A percentile compares a stretch with the other conserved stretches of the same genome.
Evolutionary conservation across 2,888 invertebrate genomes (phyloP).

Genomic region (Idaea dimidiata): DNA sequence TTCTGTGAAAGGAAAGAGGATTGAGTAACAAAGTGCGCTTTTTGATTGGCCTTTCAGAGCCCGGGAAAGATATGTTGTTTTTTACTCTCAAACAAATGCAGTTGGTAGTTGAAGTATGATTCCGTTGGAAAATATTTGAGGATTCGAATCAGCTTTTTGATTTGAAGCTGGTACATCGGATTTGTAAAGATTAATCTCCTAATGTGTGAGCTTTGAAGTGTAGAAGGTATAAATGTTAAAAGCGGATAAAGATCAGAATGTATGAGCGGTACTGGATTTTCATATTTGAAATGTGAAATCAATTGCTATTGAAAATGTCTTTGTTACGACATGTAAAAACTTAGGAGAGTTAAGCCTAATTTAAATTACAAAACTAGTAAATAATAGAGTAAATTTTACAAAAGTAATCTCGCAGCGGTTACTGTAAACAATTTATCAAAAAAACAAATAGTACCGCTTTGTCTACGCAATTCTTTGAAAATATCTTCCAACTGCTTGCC

Average conservation of each 20-base stretch:
- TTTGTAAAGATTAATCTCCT: neutral
- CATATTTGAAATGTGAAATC: neutral
- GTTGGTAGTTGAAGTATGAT: constrained; percentile 5
- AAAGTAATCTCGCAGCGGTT: no score
- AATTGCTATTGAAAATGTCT: neutral
- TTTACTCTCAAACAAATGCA: constrained; percentile 5
- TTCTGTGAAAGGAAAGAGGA: constrained; percentile 52
- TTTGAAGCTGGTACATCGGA: neutral
- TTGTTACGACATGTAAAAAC: neutral
- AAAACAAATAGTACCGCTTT: no score
- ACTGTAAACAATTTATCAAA: no score
- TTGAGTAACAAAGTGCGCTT: constrained; percentile 60
- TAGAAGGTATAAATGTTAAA: neutral
- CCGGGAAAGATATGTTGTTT: constrained; percentile 30
- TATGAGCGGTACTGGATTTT: neutral
- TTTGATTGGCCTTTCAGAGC: constrained; percentile 51
- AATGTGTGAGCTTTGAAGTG: neutral
- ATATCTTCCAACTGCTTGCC: no score
- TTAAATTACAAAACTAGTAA: no score
- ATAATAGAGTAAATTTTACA: no score
- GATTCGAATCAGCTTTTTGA: constrained; percentile 3
- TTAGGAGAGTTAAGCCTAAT: no score
- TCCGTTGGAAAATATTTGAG: constrained; percentile 9
- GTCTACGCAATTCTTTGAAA: no score
- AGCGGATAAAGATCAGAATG: neutral